Evolutionary conservation across 2,888 invertebrate genomes (phyloP), one percentile per base, ranked within the genome.

Genomic region (Arge pagana): DNA sequence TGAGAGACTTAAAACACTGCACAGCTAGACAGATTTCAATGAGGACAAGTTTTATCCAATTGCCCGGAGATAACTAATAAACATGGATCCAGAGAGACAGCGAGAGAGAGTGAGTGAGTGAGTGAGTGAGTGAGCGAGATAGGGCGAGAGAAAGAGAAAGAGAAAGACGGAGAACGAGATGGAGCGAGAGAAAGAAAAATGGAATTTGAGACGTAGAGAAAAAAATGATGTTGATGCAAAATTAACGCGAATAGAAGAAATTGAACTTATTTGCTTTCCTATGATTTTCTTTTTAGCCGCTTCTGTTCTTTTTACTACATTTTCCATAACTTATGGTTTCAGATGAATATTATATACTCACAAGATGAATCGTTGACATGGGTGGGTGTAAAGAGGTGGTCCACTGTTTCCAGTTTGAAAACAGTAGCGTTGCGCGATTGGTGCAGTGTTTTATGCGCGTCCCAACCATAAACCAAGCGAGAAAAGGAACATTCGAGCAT

Each of bases 381-480:
- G n/a, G n/a, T n/a, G 45, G 45, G 45, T 45, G 45, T 33, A n/a
- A n/a, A 50, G 65, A 66, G 67, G 64, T 69, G 66, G 67, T 64
- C 67, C 65, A 66, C 66, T 66, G 52, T 64, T 64, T 61, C 52
- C 53, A 53, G 54, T 45, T 58, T 45, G 45, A 45, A 45, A 45
- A 50, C 49, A 40, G 39, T 50, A 40, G 49, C 49, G 49, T 50
- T 50, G 40, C 40, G 39, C 35, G 49, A 57, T 57, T 59, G 59
- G 68, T 69, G 69, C 68, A 69, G 69, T 69, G 69, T 69, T 68
- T 69, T 67, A 67, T 65, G 65, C 62, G 64, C 58, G 58, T 58
- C 57, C 56, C 54, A 60, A 53, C 53, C 50, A 50, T 18, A 49
- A 50, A 50, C 30, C 40, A 40, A 53, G 23, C 26, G 48, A 42